Evolutionary conservation across 1,140 invertebrate genomes (phyloP), one percentile per base, ranked within the genome.

Genomic region (Formica exsecta): DNA sequence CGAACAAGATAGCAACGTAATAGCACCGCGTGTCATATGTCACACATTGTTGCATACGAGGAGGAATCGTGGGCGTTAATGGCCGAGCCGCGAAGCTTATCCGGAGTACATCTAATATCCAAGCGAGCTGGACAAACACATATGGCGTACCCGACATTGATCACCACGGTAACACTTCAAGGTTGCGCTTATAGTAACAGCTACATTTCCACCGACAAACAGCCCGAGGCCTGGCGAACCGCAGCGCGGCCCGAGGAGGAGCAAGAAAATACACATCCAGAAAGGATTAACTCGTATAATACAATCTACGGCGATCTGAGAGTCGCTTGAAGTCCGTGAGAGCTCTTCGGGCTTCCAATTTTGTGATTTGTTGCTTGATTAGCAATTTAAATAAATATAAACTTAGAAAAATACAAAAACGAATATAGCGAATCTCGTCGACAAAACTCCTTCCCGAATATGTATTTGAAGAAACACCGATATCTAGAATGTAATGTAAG

Each of bases 161-260:
- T 81, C 79, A 71, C 36, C 65, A 59, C 36, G 77, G 51, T 81
- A 71, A 81, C 68, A 73, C 68, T 16, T 83, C 79, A 83, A 83
- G 79, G 79, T 44, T 83, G 41, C 38, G 54, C 79, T 62, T 44
- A 51, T 51, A 29, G 38, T 74, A 83, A 83, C 79, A 61, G 68
- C 79, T 83, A 74, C 79, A 74, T 83, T 74, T 74, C 79, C 11
- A 59, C 38, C 51, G 77, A 59, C 79, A 61, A 81, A 83, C 79
- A 83, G 41, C 79, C 57, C 57, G 54, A 59, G 68, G 68, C 59
- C 29, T 25, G 36, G 36, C 48, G 51, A 59, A 22, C 32, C 77
- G 32, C 38, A 25, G 38, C 29, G 64, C 25, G 51, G 9, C 38
- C 54, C 13, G 19, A 16, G 66, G 61, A 73, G 25, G 36, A 61